A percentile compares a stretch with the other conserved stretches of the same genome.
These are phyloP conservation scores for Agrilus mali DNA, from an alignment of 2,888 invertebrate species.

Conservation along the genomic window DNA sequence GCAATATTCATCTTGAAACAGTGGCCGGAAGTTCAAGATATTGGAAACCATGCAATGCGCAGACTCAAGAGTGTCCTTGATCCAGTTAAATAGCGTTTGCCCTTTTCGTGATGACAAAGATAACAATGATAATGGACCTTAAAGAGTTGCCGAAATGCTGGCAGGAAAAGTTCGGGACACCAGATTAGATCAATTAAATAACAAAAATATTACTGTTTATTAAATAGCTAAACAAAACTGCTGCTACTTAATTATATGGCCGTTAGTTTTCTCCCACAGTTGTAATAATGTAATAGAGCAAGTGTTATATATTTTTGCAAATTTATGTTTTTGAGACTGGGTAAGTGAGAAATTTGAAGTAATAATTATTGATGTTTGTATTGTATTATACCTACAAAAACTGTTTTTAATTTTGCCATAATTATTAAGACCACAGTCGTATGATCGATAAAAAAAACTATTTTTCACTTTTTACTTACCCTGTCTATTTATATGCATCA, in stretches of 20 bases:
- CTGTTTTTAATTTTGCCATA: too few relatives aligned
- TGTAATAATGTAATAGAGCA: neutral
- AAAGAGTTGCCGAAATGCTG: too few relatives aligned
- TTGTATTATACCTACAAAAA: too few relatives aligned
- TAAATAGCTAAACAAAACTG: slow-evolving; percentile 3
- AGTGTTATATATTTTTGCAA: neutral
- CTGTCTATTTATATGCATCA: too few relatives aligned
- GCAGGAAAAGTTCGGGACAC: too few relatives aligned
- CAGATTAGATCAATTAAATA: too few relatives aligned
- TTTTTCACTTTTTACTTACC: too few relatives aligned
- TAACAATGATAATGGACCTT: neutral
- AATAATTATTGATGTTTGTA: too few relatives aligned
- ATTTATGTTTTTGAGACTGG: neutral
- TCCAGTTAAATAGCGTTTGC: slow-evolving; percentile 33
- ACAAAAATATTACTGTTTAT: neutral
- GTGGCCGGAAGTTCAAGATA: slow-evolving; percentile 79
- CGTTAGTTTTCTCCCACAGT: slow-evolving; percentile 2
- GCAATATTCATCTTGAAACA: slow-evolving; percentile 76
- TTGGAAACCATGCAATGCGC: slow-evolving; percentile 66
- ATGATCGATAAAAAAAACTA: too few relatives aligned
- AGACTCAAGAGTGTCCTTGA: slow-evolving; percentile 68
- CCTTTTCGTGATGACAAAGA: slow-evolving; percentile 12
- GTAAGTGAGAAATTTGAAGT: too few relatives aligned
- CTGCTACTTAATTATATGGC: slow-evolving; percentile 6
- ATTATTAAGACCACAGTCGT: too few relatives aligned